Conservation (phyloP, 1,140 invertebrate genomes). For the Orussus abietinus region DNA sequence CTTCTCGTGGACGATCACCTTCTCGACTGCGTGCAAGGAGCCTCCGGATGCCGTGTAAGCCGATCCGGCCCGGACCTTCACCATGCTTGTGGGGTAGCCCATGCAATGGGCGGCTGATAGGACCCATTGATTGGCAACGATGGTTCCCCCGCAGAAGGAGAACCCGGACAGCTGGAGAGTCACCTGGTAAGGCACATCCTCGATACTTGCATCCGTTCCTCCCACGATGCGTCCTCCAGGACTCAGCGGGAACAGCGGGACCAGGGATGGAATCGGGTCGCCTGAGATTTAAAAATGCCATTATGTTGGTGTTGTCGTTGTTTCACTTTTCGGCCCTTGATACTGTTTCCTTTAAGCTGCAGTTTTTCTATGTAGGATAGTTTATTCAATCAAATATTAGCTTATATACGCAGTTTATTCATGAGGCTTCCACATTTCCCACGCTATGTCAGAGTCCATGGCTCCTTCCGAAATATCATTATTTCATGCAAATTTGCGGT, state of each 20-base stretch:
- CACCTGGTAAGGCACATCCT: slow-evolving; percentile 61
- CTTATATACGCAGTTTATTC: not conserved
- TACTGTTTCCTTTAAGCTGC: too few species aligned
- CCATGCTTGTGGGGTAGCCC: not conserved
- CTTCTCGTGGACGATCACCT: slow-evolving; percentile 22
- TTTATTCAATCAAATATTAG: not conserved
- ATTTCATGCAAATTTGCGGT: too few species aligned
- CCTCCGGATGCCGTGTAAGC: not conserved
- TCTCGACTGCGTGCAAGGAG: not conserved
- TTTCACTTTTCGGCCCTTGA: not conserved
- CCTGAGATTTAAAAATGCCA: too few species aligned
- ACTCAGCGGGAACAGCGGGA: not conserved
- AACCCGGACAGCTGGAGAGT: slow-evolving; percentile 48
- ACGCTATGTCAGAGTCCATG: too few species aligned
- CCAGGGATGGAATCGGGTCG: not conserved
- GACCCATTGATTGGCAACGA: slow-evolving; percentile 56
- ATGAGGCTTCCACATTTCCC: too few species aligned
- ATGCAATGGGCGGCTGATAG: slow-evolving; percentile 69
- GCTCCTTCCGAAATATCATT: too few species aligned
- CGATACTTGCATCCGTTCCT: slow-evolving; percentile 55
- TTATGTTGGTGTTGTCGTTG: slow-evolving; percentile 3
- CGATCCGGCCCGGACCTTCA: not conserved
- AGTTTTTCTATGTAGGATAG: too few species aligned
- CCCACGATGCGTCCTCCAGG: slow-evolving; percentile 59
- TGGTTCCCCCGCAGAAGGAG: slow-evolving; percentile 63